A percentile compares a stretch with the other conserved stretches of the same genome.
Evolutionary conservation across 2,888 invertebrate genomes (phyloP).

Genomic region (Scelioninae gen. 2): DNA sequence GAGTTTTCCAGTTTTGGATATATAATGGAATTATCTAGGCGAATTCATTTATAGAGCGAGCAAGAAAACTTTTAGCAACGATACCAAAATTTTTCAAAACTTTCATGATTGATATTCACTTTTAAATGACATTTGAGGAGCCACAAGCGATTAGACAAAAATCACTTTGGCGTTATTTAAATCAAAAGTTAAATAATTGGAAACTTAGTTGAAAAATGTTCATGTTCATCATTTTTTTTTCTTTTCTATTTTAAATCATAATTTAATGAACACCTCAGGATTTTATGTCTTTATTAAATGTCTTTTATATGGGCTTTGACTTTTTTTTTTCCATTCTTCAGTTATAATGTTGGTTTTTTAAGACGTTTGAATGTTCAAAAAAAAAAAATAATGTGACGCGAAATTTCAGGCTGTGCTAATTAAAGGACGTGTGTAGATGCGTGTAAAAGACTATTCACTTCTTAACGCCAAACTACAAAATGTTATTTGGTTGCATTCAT

Average conservation of each 20-base stretch:
- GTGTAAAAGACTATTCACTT: constrained; percentile 43
- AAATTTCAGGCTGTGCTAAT: constrained; percentile 60
- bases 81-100: constrained; percentile 15
- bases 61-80: constrained; percentile 8
- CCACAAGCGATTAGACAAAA: too few species aligned
- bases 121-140: too few species aligned
- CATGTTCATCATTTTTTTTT: too few species aligned
- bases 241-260: neutral
- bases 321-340: neutral
- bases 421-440: constrained; percentile 39
- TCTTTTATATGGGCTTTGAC: neutral
- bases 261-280: neutral
- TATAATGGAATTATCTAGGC: constrained; percentile 11
- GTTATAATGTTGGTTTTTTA: constrained; percentile 19
- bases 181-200: too few species aligned
- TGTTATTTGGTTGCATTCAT: constrained; percentile 13
- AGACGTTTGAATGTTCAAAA: constrained; percentile 28
- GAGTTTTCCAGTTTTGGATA: too few species aligned
- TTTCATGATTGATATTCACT: neutral
- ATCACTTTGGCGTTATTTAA: too few species aligned
- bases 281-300: neutral
- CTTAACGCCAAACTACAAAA: constrained; percentile 46
- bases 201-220: too few species aligned
- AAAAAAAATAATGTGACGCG: constrained; percentile 41
- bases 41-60: constrained; percentile 7